Evolutionary conservation across 2,888 invertebrate species (phyloP).

Genomic region (Dryobota labecula): DNA sequence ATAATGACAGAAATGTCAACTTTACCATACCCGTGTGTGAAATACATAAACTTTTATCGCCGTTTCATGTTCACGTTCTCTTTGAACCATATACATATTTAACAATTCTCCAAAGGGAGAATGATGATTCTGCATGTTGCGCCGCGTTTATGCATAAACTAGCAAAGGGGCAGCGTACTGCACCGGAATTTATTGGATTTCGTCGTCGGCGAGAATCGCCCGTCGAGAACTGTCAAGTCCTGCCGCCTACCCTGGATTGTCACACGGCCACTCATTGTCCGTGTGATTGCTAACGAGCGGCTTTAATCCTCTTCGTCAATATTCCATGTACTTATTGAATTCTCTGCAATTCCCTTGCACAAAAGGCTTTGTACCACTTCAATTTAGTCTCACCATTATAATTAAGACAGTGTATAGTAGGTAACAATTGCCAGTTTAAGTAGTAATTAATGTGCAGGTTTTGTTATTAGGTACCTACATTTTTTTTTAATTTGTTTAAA

Average conservation of each 20-base stretch:
- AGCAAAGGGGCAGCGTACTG: no score
- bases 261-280: neutral
- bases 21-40: neutral
- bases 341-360: neutral
- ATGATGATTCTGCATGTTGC: neutral
- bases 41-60: neutral
- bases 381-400: neutral
- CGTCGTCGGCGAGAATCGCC: neutral
- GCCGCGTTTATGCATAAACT: neutral
- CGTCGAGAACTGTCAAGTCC: neutral
- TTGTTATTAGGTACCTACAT: neutral
- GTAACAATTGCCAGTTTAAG: neutral
- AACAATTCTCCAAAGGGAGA: neutral
- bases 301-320: neutral
- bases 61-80: neutral
- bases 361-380: neutral
- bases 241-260: neutral
- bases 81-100: neutral
- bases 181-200: conserved; percentile 10
- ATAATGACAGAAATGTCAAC: neutral
- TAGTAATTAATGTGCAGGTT: neutral
- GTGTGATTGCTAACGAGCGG: neutral
- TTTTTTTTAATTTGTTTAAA: neutral
- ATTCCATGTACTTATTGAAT: neutral
- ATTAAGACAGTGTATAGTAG: neutral